A percentile compares a stretch with the other conserved stretches of the same genome.
Conservation (phyloP, 2,888 invertebrate species). For the Oithona nana region DNA sequence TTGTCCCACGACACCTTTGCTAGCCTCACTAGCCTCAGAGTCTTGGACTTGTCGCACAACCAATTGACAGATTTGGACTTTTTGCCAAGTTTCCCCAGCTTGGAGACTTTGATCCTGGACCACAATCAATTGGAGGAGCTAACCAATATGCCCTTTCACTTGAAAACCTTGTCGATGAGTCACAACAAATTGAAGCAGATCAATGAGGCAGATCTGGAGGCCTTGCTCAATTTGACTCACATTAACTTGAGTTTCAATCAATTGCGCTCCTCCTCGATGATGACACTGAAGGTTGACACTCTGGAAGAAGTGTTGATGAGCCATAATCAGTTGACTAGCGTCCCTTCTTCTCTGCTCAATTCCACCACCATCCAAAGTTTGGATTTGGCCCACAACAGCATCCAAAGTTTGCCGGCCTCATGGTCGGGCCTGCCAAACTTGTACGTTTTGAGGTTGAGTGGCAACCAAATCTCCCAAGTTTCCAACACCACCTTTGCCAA, state of each 20-base stretch:
- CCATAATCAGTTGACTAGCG: constrained; percentile 59
- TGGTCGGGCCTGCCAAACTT: constrained; percentile 57
- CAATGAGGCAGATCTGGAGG: constrained; percentile 23
- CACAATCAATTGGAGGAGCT: constrained; percentile 62
- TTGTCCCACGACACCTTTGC: constrained; percentile 69
- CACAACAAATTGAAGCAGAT: constrained; percentile 23
- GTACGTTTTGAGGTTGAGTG: constrained; percentile 39
- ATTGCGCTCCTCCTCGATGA: constrained; percentile 22
- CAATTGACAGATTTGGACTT: constrained; percentile 54
- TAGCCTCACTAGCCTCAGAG: constrained; percentile 54
- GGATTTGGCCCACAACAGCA: constrained; percentile 75
- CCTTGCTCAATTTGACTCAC: constrained; percentile 21
- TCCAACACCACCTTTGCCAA: neutral
- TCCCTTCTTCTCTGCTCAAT: constrained; percentile 30
- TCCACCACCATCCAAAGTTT: constrained; percentile 67
- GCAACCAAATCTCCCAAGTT: constrained; percentile 25
- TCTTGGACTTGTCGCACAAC: constrained; percentile 34
- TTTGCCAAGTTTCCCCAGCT: constrained; percentile 62
- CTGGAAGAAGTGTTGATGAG: constrained; percentile 37
- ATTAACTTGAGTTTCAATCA: constrained; percentile 23
- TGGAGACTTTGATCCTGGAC: constrained; percentile 64
- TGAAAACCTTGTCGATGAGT: constrained; percentile 47
- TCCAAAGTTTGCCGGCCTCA: constrained; percentile 54
- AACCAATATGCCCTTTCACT: constrained; percentile 63
- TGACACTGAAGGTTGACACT: constrained; percentile 20